Evolutionary conservation across 2,113 vertebrate genomes (phyloP).

Genomic region (Pipa parva): DNA sequence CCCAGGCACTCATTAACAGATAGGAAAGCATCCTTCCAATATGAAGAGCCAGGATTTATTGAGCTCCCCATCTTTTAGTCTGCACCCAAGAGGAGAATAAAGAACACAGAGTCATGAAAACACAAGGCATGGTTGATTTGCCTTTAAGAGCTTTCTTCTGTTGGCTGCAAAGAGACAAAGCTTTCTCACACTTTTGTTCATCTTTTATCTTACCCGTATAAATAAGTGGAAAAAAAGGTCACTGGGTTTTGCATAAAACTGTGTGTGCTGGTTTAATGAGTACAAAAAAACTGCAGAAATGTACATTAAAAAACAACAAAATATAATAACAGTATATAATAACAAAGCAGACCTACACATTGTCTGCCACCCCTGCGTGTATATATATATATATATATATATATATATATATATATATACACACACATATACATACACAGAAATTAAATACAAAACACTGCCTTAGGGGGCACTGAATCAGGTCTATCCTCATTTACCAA

Average conservation of each 20-base stretch:
- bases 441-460: no score
- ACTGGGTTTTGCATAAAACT: neutral
- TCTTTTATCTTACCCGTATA: neutral
- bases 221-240: neutral
- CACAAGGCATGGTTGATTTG: constrained; percentile 3
- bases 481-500: no score
- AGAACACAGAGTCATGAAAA: neutral
- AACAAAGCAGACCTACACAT: neutral
- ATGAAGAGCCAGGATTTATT: constrained; percentile 39
- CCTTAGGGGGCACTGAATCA: no score
- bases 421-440: neutral
- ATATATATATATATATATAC: constrained; percentile 7
- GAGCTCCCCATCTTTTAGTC: constrained; percentile 8
- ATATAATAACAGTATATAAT: no score
- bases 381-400: neutral
- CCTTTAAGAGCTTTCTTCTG: constrained; percentile 41
- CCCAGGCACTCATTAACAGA: constrained; percentile 32
- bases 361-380: neutral
- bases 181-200: neutral
- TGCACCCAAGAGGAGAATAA: constrained; percentile 2
- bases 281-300: no score
- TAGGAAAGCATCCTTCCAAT: constrained; percentile 37
- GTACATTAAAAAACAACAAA: no score
- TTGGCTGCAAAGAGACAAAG: constrained; percentile 41
- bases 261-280: no score